Conservation (phyloP, 2,888 invertebrate genomes). For the Eristalinus aeneus region DNA sequence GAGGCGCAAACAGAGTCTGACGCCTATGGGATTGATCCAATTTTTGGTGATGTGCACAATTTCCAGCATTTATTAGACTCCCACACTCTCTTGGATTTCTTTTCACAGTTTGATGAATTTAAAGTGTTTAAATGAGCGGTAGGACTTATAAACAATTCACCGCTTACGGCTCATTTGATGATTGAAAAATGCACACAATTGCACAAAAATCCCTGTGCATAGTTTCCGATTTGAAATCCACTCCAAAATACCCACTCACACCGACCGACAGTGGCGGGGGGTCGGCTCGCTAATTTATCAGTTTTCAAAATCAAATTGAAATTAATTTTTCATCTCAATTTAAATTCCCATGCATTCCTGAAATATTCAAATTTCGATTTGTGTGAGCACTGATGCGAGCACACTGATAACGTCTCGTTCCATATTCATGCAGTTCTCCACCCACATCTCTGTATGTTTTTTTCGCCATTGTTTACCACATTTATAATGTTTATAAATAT, state of each 20-base stretch:
- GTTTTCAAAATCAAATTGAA: slow-evolving; percentile 65
- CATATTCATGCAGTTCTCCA: slow-evolving; percentile 1
- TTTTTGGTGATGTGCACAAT: no score
- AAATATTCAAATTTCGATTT: slow-evolving; percentile 70
- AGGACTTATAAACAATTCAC: not conserved
- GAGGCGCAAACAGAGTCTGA: no score
- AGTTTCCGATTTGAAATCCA: not conserved
- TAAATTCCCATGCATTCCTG: slow-evolving; percentile 41
- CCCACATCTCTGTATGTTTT: not conserved
- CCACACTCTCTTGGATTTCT: no score
- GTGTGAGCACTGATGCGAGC: slow-evolving; percentile 47
- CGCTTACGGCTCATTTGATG: not conserved
- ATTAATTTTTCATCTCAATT: slow-evolving; percentile 65
- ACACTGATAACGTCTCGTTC: slow-evolving; percentile 49
- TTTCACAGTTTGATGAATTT: not conserved
- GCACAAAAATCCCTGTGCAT: not conserved
- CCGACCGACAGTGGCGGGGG: not conserved
- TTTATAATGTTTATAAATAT: slow-evolving; percentile 22
- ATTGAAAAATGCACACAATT: not conserved
- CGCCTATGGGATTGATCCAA: no score
- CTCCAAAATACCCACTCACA: not conserved
- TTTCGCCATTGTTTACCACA: not conserved
- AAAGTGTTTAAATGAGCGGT: not conserved
- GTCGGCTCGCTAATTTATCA: slow-evolving; percentile 49
- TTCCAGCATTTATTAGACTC: no score